Evolutionary conservation across 2,113 vertebrate genomes (phyloP).

Genomic region (Mirza zaza): DNA sequence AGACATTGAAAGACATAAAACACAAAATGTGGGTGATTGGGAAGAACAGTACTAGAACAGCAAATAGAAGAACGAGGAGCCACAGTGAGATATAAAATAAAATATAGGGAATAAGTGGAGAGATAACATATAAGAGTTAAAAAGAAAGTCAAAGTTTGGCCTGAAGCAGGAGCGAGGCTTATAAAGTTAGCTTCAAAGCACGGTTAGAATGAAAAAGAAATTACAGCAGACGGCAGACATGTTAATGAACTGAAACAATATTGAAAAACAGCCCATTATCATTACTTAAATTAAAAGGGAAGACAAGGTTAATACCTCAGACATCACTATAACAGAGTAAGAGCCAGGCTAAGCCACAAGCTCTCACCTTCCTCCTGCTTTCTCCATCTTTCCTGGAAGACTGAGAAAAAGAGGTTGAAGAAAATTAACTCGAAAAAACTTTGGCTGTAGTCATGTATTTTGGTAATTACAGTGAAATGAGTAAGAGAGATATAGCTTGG

Average conservation of each 20-base stretch:
- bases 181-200: constrained; percentile 82
- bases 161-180: constrained; percentile 74
- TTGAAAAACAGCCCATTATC: constrained; percentile 82
- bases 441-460: not conserved
- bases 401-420: constrained; percentile 1
- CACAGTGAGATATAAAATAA: not conserved
- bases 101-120: not conserved
- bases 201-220: constrained; percentile 57
- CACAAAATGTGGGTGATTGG: not conserved
- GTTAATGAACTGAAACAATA: constrained; percentile 83
- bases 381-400: constrained; percentile 51
- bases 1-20: not conserved
- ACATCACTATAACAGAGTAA: constrained; percentile 61
- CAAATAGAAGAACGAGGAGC: not conserved
- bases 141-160: constrained; percentile 76
- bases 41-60: not conserved
- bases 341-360: constrained; percentile 36
- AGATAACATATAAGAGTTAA: constrained; percentile 69
- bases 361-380: not conserved
- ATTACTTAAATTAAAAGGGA: constrained; percentile 81
- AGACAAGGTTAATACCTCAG: constrained; percentile 78
- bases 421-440: constrained; percentile 46
- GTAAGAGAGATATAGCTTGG: not conserved
- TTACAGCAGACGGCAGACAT: constrained; percentile 75
- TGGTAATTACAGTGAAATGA: constrained; percentile 48